A percentile compares a stretch with the other conserved stretches of the same genome.
phyloP scores from a whole-genome alignment of 2,797 vertebrate genomes.

The Myotis daubentonii region DNA sequence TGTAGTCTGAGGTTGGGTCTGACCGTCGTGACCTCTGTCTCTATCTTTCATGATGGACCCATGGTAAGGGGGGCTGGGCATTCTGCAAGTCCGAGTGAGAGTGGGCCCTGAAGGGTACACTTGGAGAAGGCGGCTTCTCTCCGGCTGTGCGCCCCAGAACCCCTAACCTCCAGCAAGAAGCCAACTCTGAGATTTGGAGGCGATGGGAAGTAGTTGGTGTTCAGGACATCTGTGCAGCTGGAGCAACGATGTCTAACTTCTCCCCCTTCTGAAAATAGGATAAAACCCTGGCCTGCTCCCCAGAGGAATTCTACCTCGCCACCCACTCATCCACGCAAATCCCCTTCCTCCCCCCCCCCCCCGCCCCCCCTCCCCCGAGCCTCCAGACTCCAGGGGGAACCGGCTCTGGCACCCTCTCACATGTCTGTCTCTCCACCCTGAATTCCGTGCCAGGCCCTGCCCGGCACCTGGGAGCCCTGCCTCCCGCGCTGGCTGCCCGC shows the following conservation, averaged over 20 bases:
- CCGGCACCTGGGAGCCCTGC: neutral
- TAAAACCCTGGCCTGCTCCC: neutral
- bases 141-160: rapidly evolving
- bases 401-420: too few species aligned
- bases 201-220: too few species aligned
- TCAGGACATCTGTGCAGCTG: neutral
- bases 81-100: too few species aligned
- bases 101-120: too few species aligned
- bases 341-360: rapidly evolving
- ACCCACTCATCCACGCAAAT: too few species aligned
- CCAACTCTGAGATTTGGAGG: neutral
- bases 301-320: neutral
- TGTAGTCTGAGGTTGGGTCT: too few species aligned
- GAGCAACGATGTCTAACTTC: neutral
- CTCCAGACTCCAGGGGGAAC: neutral
- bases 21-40: too few species aligned
- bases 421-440: neutral
- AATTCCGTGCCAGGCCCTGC: neutral
- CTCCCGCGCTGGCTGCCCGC: too few species aligned
- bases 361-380: rapidly evolving
- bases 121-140: too few species aligned
- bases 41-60: too few species aligned
- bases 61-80: too few species aligned
- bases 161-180: rapidly evolving
- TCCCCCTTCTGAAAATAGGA: neutral